Evolutionary conservation across 2,888 invertebrate genomes (phyloP).

Genomic region (Ceraclea dissimilis): DNA sequence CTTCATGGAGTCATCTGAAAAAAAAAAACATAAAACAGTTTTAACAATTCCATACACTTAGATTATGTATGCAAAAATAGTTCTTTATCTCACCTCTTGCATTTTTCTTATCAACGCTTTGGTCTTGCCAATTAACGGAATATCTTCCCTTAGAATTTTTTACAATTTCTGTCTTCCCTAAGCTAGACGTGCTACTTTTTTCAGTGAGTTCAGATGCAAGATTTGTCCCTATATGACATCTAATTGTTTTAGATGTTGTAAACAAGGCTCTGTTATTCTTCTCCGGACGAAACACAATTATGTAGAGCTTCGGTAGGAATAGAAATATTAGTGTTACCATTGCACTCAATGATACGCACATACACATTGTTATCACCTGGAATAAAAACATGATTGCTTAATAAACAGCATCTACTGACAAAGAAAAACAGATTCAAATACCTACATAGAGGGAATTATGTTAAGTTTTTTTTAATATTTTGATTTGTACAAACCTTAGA

Average conservation of each 20-base stretch:
- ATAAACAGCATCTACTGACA: neutral
- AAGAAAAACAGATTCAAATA: neutral
- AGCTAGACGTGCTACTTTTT: slow-evolving; percentile 26
- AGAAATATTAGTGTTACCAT: slow-evolving; percentile 64
- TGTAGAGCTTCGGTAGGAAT: slow-evolving; percentile 70
- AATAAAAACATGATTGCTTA: slow-evolving; percentile 2
- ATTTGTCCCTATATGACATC: slow-evolving; percentile 57
- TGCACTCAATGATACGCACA: slow-evolving; percentile 67
- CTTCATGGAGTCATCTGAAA: slow-evolving; percentile 15
- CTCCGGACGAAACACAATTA: slow-evolving; percentile 66
- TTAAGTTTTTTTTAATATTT: too few species aligned
- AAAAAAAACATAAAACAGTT: slow-evolving; percentile 2
- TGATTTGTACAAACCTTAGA: slow-evolving; percentile 43
- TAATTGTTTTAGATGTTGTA: slow-evolving; percentile 63
- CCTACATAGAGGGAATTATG: too few species aligned
- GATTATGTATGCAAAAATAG: too few species aligned
- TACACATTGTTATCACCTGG: slow-evolving; percentile 37
- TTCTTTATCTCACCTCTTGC: neutral
- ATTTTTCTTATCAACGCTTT: neutral
- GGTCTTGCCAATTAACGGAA: slow-evolving; percentile 3
- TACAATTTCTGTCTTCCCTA: neutral
- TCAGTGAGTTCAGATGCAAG: slow-evolving; percentile 40
- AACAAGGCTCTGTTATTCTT: slow-evolving; percentile 69
- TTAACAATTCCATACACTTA: too few species aligned
- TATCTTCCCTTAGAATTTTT: slow-evolving; percentile 6